Conservation (phyloP, 1,140 invertebrate genomes). For the Drosophila aff. region DNA sequence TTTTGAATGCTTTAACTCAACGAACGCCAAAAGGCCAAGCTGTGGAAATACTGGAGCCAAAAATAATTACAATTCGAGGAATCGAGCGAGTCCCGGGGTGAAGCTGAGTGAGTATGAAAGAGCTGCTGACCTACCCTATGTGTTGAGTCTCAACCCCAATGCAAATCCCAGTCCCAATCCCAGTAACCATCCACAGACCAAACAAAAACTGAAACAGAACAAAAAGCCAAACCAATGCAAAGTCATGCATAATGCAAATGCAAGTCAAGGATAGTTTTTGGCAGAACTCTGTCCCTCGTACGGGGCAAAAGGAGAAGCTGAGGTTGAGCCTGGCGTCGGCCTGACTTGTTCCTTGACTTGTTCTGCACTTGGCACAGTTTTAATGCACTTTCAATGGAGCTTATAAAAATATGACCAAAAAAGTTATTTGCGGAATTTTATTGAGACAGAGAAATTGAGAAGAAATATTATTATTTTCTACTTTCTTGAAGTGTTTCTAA, state of each 20-base stretch:
- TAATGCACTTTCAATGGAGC: constrained; percentile 40
- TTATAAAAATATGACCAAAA: constrained; percentile 2
- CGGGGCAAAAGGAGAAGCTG: constrained; percentile 2
- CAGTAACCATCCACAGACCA: constrained; percentile 12
- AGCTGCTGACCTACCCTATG: constrained; percentile 28
- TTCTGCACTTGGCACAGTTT: constrained; percentile 33
- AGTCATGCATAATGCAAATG: constrained; percentile 76
- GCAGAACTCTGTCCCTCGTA: constrained; percentile 17
- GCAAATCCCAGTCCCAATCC: not conserved
- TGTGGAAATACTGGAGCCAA: constrained; percentile 19
- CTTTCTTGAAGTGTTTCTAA: not conserved
- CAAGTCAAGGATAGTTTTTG: constrained; percentile 71
- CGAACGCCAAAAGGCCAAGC: constrained; percentile 25
- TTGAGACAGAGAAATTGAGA: not conserved
- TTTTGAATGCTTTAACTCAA: constrained; percentile 43
- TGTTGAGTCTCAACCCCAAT: constrained; percentile 8
- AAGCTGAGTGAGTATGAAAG: constrained; percentile 35
- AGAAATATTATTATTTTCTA: not conserved
- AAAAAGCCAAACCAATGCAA: constrained; percentile 37
- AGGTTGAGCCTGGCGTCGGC: constrained; percentile 38
- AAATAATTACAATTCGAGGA: constrained; percentile 43
- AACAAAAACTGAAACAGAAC: constrained; percentile 23
- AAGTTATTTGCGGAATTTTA: not conserved
- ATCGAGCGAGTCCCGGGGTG: constrained; percentile 17
- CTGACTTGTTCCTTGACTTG: constrained; percentile 30